Base-by-base conservation (phyloP, 2,113 vertebrate species). In the Melierax canorus region DNA sequence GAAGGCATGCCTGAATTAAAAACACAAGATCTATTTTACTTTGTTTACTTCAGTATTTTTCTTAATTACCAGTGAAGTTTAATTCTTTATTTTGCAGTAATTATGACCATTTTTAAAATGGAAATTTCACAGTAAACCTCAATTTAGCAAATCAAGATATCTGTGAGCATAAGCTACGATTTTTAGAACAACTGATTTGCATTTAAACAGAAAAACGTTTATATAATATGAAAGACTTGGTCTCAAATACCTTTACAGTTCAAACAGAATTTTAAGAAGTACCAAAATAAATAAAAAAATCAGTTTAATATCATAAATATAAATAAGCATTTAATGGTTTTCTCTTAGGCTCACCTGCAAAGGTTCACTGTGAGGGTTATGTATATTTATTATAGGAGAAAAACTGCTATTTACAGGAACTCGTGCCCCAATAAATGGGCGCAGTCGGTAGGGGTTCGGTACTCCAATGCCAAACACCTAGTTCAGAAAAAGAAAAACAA, bases 331-430 rank as follows among this genome's bases (percentile, higher is more conserved):
- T 60, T 48, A 51, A 72, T 32, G 17, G 10, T 85, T 71, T 56
- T 62, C 24, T 78, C 56, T 88, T 27, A 67, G 11, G 81, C 98
- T 97, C 90, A 99, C 99, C 99, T 99, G 99, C 90, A 99, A 98
- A 75, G 99, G 99, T 96, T 99, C 99, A 96, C 99, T 99, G 98
- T 99, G 99, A 26, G 99, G 99, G 92, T 99, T 99, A 97, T 99
- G 99, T 95, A 99, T 99, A 97, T 99, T 99, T 98, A 99, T 99
- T 89, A 99, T 98, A 68, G 99, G 99, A 80, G 99, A 99, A 97
- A 99, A 99, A 97, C 99, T 99, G 98, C 99, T 99, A 98, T 99
- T 99, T 96, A 99, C 99, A 92, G 99, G 99, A 92, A 99, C 99
- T 96, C 99, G 98, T 96, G 99, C 99, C 95, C 99, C 99, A 51